These are phyloP conservation scores for Tubiluchus corallicola DNA, from an alignment of 2,888 invertebrate species.

Conservation along the genomic window DNA sequence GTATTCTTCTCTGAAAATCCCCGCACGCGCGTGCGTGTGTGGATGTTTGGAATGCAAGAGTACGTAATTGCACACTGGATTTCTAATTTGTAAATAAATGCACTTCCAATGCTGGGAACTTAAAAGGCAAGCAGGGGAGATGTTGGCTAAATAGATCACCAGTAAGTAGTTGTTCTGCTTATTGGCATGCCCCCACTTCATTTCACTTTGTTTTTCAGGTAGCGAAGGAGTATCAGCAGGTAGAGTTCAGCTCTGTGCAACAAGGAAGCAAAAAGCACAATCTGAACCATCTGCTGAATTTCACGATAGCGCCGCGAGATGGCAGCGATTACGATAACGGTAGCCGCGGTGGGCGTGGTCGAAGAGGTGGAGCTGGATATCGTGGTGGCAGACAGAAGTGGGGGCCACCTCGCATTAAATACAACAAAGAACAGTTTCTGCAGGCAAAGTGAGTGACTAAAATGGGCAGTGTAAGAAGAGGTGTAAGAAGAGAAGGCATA, in stretches of 20 bases:
- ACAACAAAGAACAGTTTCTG: conserved; percentile 79
- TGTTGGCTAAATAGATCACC: no score
- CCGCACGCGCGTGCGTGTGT: no score
- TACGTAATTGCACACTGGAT: no score
- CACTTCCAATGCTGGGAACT: no score
- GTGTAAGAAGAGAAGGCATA: no score
- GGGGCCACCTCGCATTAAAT: conserved; percentile 33
- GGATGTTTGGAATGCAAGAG: no score
- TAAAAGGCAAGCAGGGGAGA: no score
- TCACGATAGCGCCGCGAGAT: conserved; percentile 51
- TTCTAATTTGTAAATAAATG: no score
- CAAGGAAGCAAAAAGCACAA: conserved; percentile 77
- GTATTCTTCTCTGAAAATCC: no score
- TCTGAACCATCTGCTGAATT: conserved; percentile 81
- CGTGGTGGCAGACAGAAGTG: conserved; percentile 14
- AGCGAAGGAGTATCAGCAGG: conserved; percentile 34
- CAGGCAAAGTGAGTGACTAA: conserved; percentile 88
- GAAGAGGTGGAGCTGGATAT: conserved; percentile 13
- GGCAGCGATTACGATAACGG: conserved; percentile 20
- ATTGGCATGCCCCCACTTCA: background rate
- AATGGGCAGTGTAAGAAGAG: no score
- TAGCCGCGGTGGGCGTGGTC: conserved; percentile 11
- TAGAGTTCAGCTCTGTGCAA: conserved; percentile 64
- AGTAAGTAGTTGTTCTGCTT: background rate
- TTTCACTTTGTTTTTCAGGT: conserved; percentile 6